Evolutionary conservation across 2,797 vertebrate genomes (phyloP).

Genomic region (Enteromius argenteus): DNA sequence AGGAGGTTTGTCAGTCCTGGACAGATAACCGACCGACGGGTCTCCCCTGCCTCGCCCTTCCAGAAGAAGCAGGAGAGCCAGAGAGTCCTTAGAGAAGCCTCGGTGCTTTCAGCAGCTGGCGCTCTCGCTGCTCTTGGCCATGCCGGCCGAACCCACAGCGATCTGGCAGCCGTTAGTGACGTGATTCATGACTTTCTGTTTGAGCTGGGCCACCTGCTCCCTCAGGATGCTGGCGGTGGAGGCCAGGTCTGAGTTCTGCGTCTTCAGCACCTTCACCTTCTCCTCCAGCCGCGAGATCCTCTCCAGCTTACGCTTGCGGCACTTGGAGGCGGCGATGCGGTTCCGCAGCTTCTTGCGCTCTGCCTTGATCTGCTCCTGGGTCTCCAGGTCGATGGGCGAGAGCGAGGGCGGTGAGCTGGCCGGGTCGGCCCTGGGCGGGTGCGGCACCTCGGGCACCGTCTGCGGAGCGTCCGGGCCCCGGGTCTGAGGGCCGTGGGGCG

Average conservation of each 20-base stretch:
- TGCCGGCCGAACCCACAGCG: conserved; percentile 66
- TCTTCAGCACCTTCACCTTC: conserved; percentile 89
- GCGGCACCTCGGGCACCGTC: conserved; percentile 85
- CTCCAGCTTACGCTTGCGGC: conserved; percentile 89
- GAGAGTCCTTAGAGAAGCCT: background rate
- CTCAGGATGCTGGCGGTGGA: conserved; percentile 85
- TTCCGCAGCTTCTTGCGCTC: conserved; percentile 90
- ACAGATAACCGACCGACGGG: background rate
- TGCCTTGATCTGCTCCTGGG: conserved; percentile 87
- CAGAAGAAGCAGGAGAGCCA: background rate
- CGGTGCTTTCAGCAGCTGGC: conserved; percentile 75
- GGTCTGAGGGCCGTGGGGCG: conserved; percentile 66
- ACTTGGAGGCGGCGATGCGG: conserved; percentile 90
- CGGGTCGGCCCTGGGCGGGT: conserved; percentile 74
- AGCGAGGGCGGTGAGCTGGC: conserved; percentile 77
- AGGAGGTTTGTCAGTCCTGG: background rate
- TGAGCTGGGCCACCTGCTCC: conserved; percentile 88
- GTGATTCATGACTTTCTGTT: conserved; percentile 89
- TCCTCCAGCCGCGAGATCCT: conserved; percentile 88
- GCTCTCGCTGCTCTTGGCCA: conserved; percentile 71
- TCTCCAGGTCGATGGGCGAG: conserved; percentile 86
- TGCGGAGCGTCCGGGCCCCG: conserved; percentile 84
- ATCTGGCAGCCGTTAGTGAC: conserved; percentile 88
- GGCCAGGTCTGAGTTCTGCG: conserved; percentile 87
- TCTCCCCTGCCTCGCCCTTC: conserved; percentile 38